These are phyloP conservation scores for Oreochromis mossambicus DNA, from an alignment of 2,797 vertebrate genomes.

Conservation along the genomic window DNA sequence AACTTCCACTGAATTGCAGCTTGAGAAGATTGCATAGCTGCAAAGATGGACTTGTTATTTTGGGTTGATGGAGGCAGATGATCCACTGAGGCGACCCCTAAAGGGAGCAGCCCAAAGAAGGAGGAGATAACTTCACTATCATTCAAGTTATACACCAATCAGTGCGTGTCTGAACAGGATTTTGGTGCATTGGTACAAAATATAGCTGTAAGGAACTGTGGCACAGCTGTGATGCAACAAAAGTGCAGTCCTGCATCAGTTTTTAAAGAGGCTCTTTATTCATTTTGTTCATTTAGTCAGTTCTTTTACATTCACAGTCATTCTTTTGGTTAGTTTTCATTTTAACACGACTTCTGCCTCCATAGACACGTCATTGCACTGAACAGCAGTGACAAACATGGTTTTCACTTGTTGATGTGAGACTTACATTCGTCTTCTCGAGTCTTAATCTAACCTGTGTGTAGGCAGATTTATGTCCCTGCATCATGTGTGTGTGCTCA, in stretches of 20 bases:
- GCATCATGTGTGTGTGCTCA: fast-evolving
- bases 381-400: neutral
- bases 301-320: neutral
- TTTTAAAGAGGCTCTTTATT: neutral
- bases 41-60: neutral
- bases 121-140: neutral
- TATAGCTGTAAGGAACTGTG: neutral
- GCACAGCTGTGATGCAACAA: neutral
- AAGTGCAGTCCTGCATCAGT: neutral
- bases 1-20: neutral
- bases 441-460: fast-evolving
- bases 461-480: neutral
- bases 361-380: fast-evolving
- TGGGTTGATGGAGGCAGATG: neutral
- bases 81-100: neutral
- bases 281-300: fast-evolving
- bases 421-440: fast-evolving
- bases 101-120: too few relatives aligned
- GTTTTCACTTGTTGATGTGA: neutral
- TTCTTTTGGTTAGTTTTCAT: neutral
- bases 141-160: neutral
- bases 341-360: fast-evolving
- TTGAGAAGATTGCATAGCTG: neutral
- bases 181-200: neutral
- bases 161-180: neutral